Conservation (phyloP, 2,797 vertebrate species). For the Caiman crocodilus region DNA sequence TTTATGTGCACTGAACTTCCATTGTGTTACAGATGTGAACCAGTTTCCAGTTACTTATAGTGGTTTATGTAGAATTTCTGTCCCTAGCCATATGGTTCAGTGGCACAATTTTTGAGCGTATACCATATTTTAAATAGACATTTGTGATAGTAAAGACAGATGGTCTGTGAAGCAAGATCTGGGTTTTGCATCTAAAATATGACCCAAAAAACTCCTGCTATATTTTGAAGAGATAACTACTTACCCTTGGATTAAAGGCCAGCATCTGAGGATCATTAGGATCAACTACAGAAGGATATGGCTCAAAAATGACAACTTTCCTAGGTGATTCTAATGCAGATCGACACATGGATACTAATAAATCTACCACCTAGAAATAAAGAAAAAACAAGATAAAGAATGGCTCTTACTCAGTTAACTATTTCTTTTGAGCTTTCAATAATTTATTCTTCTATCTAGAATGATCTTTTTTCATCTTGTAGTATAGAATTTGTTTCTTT, state of each 20-base stretch:
- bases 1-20: no score
- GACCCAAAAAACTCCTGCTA: neutral
- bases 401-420: neutral
- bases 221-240: conserved; percentile 11
- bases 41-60: no score
- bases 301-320: conserved; percentile 92
- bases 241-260: conserved; percentile 91
- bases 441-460: neutral
- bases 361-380: conserved; percentile 86
- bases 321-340: conserved; percentile 90
- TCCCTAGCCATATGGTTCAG: neutral
- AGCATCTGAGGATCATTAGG: conserved; percentile 88
- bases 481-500: neutral
- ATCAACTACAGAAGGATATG: conserved; percentile 92
- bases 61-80: no score
- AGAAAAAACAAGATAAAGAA: neutral
- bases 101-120: neutral
- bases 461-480: neutral
- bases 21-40: no score
- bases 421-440: neutral
- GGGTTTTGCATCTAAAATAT: neutral
- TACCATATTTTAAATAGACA: neutral
- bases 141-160: neutral
- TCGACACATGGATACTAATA: conserved; percentile 90
- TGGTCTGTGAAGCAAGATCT: neutral